These are phyloP conservation scores for Aphaenogaster rudis DNA, from an alignment of 1,140 invertebrate genomes.

Conservation along the genomic window DNA sequence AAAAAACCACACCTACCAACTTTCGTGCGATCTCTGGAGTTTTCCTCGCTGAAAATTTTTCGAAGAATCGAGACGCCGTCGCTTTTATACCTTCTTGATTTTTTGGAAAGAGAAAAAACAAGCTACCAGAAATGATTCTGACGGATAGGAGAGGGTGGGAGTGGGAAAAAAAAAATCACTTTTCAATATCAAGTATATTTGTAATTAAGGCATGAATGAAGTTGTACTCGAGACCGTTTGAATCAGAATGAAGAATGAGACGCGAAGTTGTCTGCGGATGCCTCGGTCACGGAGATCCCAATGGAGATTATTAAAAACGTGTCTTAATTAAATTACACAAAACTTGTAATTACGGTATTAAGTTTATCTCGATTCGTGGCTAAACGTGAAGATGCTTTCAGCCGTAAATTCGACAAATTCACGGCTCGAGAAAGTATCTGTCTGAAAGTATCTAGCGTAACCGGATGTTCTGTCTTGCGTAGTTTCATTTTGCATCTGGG, in stretches of 20 bases:
- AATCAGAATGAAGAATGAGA: background rate
- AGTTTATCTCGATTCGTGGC: background rate
- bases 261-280: background rate
- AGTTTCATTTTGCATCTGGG: background rate
- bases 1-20: background rate
- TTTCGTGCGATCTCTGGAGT: background rate
- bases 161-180: background rate
- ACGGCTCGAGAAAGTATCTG: background rate
- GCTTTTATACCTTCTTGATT: background rate
- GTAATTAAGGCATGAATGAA: background rate
- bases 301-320: background rate
- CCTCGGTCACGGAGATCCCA: background rate
- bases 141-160: background rate
- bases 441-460: background rate
- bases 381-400: background rate
- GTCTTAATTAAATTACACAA: slow-evolving; percentile 8
- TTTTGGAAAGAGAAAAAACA: background rate
- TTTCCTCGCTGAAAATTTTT: background rate
- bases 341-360: background rate
- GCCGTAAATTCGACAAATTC: background rate
- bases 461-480: background rate
- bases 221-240: background rate
- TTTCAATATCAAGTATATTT: background rate
- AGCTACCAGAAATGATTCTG: background rate
- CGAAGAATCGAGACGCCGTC: background rate